Evolutionary conservation across 2,888 invertebrate species (phyloP).

Genomic region (Trichopoda pennipes): DNA sequence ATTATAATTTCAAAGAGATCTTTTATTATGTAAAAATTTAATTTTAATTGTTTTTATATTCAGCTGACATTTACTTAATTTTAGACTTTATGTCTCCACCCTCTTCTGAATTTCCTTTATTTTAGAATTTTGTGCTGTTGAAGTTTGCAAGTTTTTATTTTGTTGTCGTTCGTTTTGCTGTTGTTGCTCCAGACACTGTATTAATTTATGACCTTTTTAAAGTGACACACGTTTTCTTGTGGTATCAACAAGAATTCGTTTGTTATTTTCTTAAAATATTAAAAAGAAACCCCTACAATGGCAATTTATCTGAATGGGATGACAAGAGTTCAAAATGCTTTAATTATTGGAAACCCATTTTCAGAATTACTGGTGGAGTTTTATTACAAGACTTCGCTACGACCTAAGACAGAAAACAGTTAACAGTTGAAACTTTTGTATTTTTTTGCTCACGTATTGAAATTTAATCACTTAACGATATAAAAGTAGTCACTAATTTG

Average conservation of each 20-base stretch:
- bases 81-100: not conserved
- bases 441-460: too few species aligned
- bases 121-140: not conserved
- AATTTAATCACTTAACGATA: too few species aligned
- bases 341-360: too few species aligned
- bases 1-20: not conserved
- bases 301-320: not conserved
- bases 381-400: too few species aligned
- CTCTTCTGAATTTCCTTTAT: not conserved
- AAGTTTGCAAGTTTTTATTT: slow-evolving; percentile 18
- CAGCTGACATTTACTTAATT: slow-evolving; percentile 49
- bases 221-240: slow-evolving; percentile 68
- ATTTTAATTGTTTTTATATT: slow-evolving; percentile 67
- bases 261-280: slow-evolving; percentile 1
- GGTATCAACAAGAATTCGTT: slow-evolving; percentile 59
- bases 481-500: too few species aligned
- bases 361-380: too few species aligned
- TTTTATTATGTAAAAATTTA: slow-evolving; percentile 20
- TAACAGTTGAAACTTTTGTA: too few species aligned
- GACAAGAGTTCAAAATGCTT: too few species aligned
- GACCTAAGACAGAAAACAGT: too few species aligned
- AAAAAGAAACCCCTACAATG: slow-evolving; percentile 19
- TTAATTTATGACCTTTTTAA: slow-evolving; percentile 68
- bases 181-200: slow-evolving; percentile 54
- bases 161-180: slow-evolving; percentile 5